Base-by-base conservation (phyloP, 2,888 invertebrate genomes). In the Lamellibrachia columna region DNA sequence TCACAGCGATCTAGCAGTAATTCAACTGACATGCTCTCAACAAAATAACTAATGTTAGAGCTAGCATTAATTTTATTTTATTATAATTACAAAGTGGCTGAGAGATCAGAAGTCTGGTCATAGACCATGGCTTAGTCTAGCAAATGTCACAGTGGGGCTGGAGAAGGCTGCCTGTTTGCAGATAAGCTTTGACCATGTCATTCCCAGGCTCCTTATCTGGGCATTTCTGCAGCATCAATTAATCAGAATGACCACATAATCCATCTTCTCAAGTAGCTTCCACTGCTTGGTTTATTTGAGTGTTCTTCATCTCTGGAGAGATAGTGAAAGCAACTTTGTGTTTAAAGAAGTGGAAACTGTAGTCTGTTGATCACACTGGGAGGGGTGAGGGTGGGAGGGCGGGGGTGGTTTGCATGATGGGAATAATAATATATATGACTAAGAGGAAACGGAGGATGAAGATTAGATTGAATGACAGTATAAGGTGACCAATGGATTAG, bases 241-340 rank as follows among this genome's bases (percentile, higher is more conserved):
- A 75, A 75, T 75, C 75, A 75, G n/a, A 75, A 75, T 75, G 75
- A 75, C 75, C n/a, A 22, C 75, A 75, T 22, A 75, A 75, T 75
- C 22, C 22, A 75, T 75, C 75, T 75, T 11, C 22, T 11, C 22
- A 6, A 22, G 15, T 75, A 11, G 15, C 75, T 75, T 75, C 22
- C 75, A 3, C 22, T 22, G 75, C 4, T 6, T 1, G 22, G 75
- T 75, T 75, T 11, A 75, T 75, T 22, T 15, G 22, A 22, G 75
- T n/a, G n/a, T 15, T 75, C n/a, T 75, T 22, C 40, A 40, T 40
- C 40, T 40, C 40, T 40, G 40, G 40, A 40, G 40, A 40, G 40
- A 40, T 40, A 1, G 40, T 40, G 40, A 40, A 40, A 40, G 40
- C 40, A 40, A 40, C 40, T 40, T 40, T 40, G 40, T 40, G 40